Conservation (phyloP, 2,888 invertebrate species). For the Phengaris arion region DNA sequence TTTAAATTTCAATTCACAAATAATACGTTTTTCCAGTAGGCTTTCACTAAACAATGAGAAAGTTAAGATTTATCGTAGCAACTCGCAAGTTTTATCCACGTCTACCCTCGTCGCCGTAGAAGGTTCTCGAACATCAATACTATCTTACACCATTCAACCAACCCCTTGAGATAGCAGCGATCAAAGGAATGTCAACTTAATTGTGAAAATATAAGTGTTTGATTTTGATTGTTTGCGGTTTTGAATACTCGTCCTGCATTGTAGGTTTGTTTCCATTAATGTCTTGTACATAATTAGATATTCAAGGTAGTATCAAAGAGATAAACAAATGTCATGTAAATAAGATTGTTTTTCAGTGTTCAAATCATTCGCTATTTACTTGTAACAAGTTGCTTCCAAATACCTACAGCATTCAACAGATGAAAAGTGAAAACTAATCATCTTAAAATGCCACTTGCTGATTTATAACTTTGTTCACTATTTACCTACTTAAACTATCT, state of each 20-base stretch:
- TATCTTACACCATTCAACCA: background rate
- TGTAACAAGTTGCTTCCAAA: no score
- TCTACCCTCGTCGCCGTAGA: slow-evolving; percentile 1
- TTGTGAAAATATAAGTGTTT: background rate
- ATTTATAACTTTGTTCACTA: no score
- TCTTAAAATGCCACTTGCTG: no score
- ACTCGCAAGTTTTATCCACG: background rate
- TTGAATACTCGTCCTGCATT: background rate
- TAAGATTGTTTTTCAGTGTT: no score
- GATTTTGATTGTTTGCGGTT: background rate
- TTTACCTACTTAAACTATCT: no score
- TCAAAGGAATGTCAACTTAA: background rate
- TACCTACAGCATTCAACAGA: no score
- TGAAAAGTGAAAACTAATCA: no score
- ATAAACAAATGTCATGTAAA: background rate
- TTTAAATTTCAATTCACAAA: no score
- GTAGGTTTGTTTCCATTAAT: background rate
- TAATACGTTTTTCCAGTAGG: background rate
- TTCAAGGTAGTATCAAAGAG: background rate
- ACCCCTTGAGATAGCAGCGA: background rate
- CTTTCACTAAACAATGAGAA: background rate
- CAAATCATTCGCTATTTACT: no score
- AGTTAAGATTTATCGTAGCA: background rate
- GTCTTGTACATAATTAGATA: background rate
- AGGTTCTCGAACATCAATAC: background rate